Percentiles rank a stretch among this genome's conserved stretches.
phyloP scores from a whole-genome alignment of 2,797 vertebrate species.

The Eidolon dupreanum region DNA sequence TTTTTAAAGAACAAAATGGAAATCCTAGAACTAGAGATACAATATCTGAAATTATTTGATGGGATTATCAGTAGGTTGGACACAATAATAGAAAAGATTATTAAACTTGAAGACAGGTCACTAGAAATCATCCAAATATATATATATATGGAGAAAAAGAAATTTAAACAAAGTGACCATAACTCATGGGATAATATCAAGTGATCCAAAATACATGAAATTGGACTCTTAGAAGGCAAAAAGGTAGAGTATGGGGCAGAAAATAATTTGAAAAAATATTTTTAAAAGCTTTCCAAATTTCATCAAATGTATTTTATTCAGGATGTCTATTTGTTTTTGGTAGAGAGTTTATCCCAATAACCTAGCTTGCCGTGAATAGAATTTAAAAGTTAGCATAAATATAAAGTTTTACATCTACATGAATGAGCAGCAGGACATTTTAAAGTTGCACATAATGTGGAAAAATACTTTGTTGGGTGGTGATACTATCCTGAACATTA shows the following conservation, averaged over 20 bases:
- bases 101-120: not conserved
- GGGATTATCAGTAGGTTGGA: not conserved
- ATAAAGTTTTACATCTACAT: not conserved
- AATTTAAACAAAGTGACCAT: not conserved
- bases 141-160: not conserved
- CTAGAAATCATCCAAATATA: not conserved
- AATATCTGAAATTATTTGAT: slow-evolving; percentile 38
- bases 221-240: not conserved
- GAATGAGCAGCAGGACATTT: not conserved
- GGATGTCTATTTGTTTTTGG: not conserved
- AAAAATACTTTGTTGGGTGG: not conserved
- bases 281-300: not conserved
- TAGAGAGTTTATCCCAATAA: not conserved
- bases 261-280: slow-evolving; percentile 21
- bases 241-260: not conserved
- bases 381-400: slow-evolving; percentile 40
- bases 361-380: not conserved
- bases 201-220: not conserved
- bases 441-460: not conserved
- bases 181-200: not conserved
- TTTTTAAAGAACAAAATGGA: not conserved
- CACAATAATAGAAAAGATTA: not conserved
- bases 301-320: not conserved
- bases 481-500: not conserved
- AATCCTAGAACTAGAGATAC: not conserved